These are phyloP conservation scores for Galaxea fascicularis DNA, from an alignment of 92 coral and sea anemone genomes.

Conservation along the genomic window DNA sequence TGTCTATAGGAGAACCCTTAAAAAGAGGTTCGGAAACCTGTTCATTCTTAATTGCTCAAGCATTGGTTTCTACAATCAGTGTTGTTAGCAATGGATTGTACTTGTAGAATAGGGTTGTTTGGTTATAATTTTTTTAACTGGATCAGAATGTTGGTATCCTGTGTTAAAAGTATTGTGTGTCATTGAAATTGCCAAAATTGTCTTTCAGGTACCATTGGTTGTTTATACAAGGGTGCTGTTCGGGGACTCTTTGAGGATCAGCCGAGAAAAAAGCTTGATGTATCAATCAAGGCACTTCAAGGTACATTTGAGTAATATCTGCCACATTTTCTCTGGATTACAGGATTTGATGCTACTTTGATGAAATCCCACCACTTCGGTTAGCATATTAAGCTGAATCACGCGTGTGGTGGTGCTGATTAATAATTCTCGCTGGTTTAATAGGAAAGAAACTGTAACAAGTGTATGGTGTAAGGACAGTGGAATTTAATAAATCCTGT, in stretches of 20 bases:
- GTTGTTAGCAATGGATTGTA: too few species aligned
- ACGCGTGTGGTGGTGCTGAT: too few species aligned
- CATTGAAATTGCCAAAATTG: not conserved
- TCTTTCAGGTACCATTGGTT: conserved; percentile 52
- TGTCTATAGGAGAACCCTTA: conserved; percentile 60
- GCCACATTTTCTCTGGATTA: too few species aligned
- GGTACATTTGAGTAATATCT: conserved; percentile 37
- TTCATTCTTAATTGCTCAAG: too few species aligned
- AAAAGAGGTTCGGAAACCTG: conserved; percentile 42
- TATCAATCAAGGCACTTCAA: conserved; percentile 64
- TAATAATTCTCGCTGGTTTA: too few species aligned
- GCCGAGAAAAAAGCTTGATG: conserved; percentile 60
- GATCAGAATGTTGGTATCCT: not conserved
- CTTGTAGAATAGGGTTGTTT: too few species aligned
- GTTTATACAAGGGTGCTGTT: conserved; percentile 53
- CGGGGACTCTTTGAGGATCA: conserved; percentile 37
- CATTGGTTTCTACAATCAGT: too few species aligned
- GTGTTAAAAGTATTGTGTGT: not conserved
- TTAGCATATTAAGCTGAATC: too few species aligned
- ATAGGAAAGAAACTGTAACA: too few species aligned
- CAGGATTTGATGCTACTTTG: too few species aligned
- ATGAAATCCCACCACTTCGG: too few species aligned
- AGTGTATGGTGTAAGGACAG: not conserved
- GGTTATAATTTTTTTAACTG: too few species aligned
- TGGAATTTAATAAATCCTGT: not conserved